Percentiles rank a stretch among this genome's conserved stretches.
Conservation (phyloP, 2,113 vertebrate species). For the Tenebrosternarchus preto region DNA sequence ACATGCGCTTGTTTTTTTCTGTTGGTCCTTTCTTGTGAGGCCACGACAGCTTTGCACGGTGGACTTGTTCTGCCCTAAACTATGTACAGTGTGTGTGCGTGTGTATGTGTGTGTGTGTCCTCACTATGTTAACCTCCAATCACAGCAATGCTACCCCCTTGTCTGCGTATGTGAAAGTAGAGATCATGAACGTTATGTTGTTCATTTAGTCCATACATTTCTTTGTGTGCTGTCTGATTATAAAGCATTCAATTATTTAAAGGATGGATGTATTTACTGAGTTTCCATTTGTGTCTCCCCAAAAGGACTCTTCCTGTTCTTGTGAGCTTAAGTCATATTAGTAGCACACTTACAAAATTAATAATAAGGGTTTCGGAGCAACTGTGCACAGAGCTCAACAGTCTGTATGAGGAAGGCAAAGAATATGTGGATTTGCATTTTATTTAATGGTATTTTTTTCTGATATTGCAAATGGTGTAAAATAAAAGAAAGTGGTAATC, state of each 20-base stretch:
- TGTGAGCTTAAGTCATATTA: constrained; percentile 11
- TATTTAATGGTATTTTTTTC: not conserved
- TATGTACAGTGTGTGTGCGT: constrained; percentile 59
- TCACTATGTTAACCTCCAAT: constrained; percentile 63
- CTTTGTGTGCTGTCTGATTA: constrained; percentile 22
- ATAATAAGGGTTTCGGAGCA: not conserved
- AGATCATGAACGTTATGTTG: constrained; percentile 43
- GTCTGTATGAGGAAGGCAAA: not conserved
- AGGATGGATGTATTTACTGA: constrained; percentile 16
- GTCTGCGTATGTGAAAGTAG: constrained; percentile 48
- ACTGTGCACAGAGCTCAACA: not conserved
- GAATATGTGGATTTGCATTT: constrained; percentile 14
- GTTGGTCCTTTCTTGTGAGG: constrained; percentile 23
- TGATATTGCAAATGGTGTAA: constrained; percentile 45
- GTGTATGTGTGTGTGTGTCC: constrained; percentile 64
- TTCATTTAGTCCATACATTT: constrained; percentile 12
- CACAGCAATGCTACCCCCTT: constrained; percentile 37
- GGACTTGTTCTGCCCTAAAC: constrained; percentile 39
- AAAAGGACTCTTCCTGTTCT: not conserved
- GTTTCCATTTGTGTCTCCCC: not conserved
- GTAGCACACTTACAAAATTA: constrained; percentile 3
- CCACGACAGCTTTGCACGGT: constrained; percentile 38
- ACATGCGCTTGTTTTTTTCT: constrained; percentile 18
- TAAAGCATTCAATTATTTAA: constrained; percentile 31
- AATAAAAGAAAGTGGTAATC: constrained; percentile 42